phyloP scores from a whole-genome alignment of 2,113 vertebrate species.

The Thomomys bottae region DNA sequence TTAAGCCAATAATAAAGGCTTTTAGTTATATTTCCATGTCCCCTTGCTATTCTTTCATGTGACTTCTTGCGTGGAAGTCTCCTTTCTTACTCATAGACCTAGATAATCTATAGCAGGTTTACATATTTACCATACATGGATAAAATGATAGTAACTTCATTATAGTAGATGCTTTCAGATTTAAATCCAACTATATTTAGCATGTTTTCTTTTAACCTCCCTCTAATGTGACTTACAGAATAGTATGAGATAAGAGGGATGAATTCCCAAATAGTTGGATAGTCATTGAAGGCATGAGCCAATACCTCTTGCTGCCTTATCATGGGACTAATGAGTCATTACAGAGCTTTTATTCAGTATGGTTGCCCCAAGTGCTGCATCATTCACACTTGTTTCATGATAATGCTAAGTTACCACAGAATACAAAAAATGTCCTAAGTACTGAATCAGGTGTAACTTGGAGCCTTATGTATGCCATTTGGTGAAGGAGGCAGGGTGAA shows the following conservation, averaged over 20 bases:
- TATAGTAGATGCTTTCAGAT: slow-evolving; percentile 28
- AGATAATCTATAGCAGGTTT: background rate
- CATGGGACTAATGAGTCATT: background rate
- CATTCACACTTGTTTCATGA: slow-evolving; percentile 7
- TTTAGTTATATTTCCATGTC: background rate
- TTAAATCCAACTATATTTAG: slow-evolving; percentile 11
- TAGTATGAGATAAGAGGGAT: slow-evolving; percentile 19
- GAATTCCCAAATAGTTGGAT: background rate
- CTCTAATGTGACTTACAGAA: background rate
- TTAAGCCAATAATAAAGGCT: background rate
- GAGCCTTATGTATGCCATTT: slow-evolving; percentile 20
- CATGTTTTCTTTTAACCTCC: slow-evolving; percentile 2
- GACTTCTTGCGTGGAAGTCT: background rate
- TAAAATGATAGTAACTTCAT: background rate
- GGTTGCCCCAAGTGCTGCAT: background rate
- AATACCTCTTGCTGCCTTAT: background rate
- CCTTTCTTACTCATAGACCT: background rate
- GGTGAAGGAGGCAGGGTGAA: background rate
- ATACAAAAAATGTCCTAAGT: slow-evolving; percentile 35
- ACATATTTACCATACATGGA: background rate
- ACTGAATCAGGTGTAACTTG: slow-evolving; percentile 47
- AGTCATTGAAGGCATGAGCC: background rate
- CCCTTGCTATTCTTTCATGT: background rate
- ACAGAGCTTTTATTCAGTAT: background rate
- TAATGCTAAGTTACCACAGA: background rate